A percentile compares a stretch with the other conserved stretches of the same genome.
These are phyloP conservation scores for Aegithalos caudatus DNA, from an alignment of 2,113 vertebrate species.

Conservation along the genomic window DNA sequence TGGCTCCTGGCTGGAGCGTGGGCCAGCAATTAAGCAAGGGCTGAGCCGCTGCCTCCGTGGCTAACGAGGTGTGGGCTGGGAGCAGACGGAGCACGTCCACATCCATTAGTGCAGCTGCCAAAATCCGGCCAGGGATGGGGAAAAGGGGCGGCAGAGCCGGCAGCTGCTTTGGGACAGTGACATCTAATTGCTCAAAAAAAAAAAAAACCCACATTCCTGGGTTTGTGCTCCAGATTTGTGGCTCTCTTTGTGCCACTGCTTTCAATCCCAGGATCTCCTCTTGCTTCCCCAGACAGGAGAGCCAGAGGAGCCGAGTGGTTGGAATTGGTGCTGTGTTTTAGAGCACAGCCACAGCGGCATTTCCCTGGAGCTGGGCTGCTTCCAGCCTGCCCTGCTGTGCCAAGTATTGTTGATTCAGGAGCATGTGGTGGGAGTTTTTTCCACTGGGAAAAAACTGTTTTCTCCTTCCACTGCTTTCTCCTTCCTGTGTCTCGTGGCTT, in stretches of 20 bases:
- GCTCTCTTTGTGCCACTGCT: background rate
- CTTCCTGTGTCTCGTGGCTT: background rate
- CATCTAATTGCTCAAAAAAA: background rate
- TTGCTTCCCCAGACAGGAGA: background rate
- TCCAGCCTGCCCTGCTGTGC: background rate
- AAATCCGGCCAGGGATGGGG: background rate
- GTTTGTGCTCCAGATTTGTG: background rate
- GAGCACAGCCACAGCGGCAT: background rate
- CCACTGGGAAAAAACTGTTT: background rate
- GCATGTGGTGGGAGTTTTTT: background rate
- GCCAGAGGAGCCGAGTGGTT: background rate
- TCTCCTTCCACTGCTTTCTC: background rate
- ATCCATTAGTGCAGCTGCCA: background rate
- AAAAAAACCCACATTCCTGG: background rate
- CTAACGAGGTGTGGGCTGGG: background rate
- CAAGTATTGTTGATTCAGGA: slow-evolving; percentile 1
- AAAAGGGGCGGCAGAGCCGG: background rate
- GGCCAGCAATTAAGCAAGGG: background rate
- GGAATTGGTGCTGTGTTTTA: background rate
- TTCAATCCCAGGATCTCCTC: background rate
- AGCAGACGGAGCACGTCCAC: background rate
- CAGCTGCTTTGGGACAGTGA: background rate
- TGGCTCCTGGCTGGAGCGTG: background rate
- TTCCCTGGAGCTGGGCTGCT: background rate
- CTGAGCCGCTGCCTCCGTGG: background rate